Evolutionary conservation across 1,140 invertebrate genomes (phyloP), one percentile per base, ranked within the genome.

Genomic region (Ylistrum balloti): DNA sequence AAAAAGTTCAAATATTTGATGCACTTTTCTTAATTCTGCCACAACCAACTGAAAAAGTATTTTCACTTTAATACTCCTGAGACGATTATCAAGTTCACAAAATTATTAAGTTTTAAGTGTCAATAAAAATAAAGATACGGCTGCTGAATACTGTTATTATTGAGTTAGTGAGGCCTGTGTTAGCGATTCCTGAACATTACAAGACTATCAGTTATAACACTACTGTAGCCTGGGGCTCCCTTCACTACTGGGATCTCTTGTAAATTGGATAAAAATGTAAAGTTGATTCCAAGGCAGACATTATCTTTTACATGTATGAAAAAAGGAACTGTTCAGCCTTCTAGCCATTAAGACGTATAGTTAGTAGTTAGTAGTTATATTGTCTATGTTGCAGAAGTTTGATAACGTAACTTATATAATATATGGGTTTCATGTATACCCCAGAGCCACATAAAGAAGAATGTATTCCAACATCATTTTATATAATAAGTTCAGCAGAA

Each of bases 261-360:
- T 74, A 28, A 74, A 74, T 74, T 28, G 56, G 56, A 74, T 74
- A 74, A 74, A 74, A 74, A 74, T 74, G 56, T n/a, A 74, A 28
- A 28, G 17, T 74, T 74, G 22, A 74, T 74, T 74, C 22, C n/a
- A 74, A 74, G 28, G 56, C 56, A 74, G 22, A 28, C 56, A 74
- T 74, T 28, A 74, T 74, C 56, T 74, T 74, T 74, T 74, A 74
- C 28, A n/a, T 9, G n/a, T n/a, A 28, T 28, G 56, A 74, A 74
- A 74, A n/a, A 74, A 74, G 56, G n/a, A 74, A 17, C 56, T 28
- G n/a, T 5, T 17, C 13, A 2, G 22, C 45, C 45, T 74, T 74
- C 3, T 20, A 20, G 56, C 28, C n/a, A 74, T 5, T 22, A n/a
- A n/a, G 56, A n/a, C n/a, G 13, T 28, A 28, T 11, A n/a, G 22